phyloP scores from a whole-genome alignment of 53 echinoderm and acorn worm genomes.

The Mesocentrotus franciscanus region DNA sequence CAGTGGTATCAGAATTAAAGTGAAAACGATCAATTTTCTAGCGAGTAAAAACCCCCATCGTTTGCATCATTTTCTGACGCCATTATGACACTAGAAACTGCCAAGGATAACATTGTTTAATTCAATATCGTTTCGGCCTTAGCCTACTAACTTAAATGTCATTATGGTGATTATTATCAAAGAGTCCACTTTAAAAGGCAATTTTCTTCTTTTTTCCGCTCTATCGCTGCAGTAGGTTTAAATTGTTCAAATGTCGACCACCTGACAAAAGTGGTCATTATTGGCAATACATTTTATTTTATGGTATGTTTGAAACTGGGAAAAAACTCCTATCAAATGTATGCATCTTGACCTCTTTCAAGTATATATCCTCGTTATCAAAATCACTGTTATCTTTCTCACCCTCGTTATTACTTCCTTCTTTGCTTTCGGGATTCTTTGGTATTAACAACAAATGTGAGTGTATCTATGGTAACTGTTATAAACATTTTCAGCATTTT shows the following conservation, averaged over 20 bases:
- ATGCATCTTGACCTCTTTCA: background rate
- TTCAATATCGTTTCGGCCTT: background rate
- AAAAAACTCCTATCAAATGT: background rate
- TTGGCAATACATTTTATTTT: too few species aligned
- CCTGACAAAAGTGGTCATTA: too few species aligned
- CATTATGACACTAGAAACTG: background rate
- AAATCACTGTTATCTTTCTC: background rate
- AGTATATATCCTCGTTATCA: background rate
- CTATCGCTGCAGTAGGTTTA: background rate
- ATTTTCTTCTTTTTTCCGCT: background rate
- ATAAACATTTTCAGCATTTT: background rate
- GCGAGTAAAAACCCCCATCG: background rate
- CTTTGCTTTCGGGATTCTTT: background rate
- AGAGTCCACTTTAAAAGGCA: background rate
- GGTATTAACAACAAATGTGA: background rate
- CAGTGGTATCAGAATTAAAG: background rate
- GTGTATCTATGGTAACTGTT: background rate
- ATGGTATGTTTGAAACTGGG: too few species aligned
- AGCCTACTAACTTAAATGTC: background rate
- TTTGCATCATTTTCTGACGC: background rate
- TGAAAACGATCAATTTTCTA: slow-evolving; percentile 19
- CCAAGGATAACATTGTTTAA: background rate
- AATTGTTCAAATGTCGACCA: too few species aligned
- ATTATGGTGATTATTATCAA: background rate
- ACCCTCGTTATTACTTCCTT: background rate